A percentile compares a stretch with the other conserved stretches of the same genome.
Conservation (phyloP, 2,888 invertebrate genomes). For the Agrilus mali region DNA sequence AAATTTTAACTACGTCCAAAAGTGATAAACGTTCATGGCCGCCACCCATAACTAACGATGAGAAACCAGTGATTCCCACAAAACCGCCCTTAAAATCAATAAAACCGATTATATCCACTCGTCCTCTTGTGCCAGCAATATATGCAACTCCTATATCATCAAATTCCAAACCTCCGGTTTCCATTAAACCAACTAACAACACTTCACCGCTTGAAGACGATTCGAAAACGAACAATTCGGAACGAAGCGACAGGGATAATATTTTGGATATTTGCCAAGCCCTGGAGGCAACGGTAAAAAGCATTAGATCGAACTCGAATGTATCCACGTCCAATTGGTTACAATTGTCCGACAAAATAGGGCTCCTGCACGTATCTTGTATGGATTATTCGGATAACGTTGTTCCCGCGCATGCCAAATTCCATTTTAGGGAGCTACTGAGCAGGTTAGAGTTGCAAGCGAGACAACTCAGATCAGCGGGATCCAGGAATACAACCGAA, state of each 20-base stretch:
- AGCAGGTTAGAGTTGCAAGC: conserved; percentile 58
- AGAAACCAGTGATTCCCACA: conserved; percentile 58
- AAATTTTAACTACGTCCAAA: conserved; percentile 22
- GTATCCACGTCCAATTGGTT: conserved; percentile 60
- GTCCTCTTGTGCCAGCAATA: conserved; percentile 44
- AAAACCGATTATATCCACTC: conserved; percentile 39
- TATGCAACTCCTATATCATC: conserved; percentile 63
- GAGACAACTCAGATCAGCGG: conserved; percentile 53
- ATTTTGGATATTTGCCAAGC: conserved; percentile 54
- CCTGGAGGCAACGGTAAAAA: conserved; percentile 50
- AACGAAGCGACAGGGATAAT: conserved; percentile 36
- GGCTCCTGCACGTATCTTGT: conserved; percentile 71
- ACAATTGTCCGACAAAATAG: conserved; percentile 67
- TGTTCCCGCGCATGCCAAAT: conserved; percentile 76
- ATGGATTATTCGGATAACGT: conserved; percentile 69
- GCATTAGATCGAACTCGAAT: conserved; percentile 40
- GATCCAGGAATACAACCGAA: conserved; percentile 55
- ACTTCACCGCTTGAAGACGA: conserved; percentile 31
- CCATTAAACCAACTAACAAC: conserved; percentile 34
- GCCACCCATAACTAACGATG: conserved; percentile 34
- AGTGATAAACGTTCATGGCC: conserved; percentile 42
- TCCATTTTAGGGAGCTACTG: conserved; percentile 69
- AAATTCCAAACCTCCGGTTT: conserved; percentile 35
- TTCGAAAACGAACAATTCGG: conserved; percentile 36
- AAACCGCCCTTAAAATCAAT: conserved; percentile 52